Evolutionary conservation across 2,113 vertebrate genomes (phyloP).

Genomic region (Anoplopoma fimbria): DNA sequence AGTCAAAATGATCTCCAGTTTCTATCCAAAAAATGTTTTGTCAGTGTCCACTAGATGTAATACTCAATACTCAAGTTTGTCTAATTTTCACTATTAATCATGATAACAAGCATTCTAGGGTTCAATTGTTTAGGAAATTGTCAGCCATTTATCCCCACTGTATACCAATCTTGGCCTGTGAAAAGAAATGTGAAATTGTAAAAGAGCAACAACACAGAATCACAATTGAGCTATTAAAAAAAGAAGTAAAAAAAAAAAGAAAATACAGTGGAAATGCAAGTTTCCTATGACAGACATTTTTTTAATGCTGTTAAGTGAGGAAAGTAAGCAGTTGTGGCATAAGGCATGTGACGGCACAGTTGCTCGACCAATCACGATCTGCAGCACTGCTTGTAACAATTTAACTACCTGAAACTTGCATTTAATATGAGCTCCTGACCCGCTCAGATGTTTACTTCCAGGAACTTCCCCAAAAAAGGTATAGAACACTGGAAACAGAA

Average conservation of each 20-base stretch:
- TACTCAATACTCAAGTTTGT: not conserved
- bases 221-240: not conserved
- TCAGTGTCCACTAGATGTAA: not conserved
- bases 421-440: no score
- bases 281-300: not conserved
- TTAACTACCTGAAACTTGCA: no score
- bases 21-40: not conserved
- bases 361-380: no score
- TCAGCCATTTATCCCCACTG: slow-evolving; percentile 45
- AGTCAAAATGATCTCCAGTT: not conserved
- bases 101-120: slow-evolving; percentile 16
- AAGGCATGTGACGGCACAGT: no score
- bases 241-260: no score
- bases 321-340: not conserved
- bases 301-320: not conserved
- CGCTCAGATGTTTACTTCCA: no score
- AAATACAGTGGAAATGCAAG: no score
- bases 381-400: no score
- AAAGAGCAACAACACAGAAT: not conserved
- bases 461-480: no score
- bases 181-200: slow-evolving; percentile 5
- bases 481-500: no score
- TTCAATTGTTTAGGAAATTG: slow-evolving; percentile 43
- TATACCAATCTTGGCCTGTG: not conserved
- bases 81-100: slow-evolving; percentile 51